Evolutionary conservation across 2,797 vertebrate genomes (phyloP).

Genomic region (Siniperca scherzeri): DNA sequence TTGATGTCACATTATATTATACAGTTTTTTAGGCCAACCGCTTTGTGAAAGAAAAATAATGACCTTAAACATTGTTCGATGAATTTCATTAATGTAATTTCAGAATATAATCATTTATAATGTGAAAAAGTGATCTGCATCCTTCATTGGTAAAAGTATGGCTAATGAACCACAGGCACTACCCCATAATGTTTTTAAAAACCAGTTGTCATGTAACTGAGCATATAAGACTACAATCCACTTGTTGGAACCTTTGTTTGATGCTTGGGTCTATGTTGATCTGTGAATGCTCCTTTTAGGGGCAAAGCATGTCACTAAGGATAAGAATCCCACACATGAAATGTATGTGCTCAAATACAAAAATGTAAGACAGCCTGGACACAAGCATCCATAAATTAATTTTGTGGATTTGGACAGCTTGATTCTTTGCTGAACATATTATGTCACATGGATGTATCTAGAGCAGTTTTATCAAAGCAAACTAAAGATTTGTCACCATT

Average conservation of each 20-base stretch:
- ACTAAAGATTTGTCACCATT: slow-evolving; percentile 51
- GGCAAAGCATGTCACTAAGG: slow-evolving; percentile 1
- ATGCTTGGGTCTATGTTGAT: slow-evolving; percentile 38
- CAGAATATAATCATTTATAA: slow-evolving; percentile 38
- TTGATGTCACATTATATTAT: neutral
- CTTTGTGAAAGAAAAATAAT: slow-evolving; percentile 12
- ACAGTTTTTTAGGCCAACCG: neutral
- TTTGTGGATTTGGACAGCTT: slow-evolving; percentile 30
- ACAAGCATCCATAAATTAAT: slow-evolving; percentile 18
- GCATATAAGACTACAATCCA: slow-evolving; percentile 1
- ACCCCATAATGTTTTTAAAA: slow-evolving; percentile 13
- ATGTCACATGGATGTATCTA: slow-evolving; percentile 34
- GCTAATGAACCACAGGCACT: slow-evolving; percentile 17
- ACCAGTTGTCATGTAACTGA: slow-evolving; percentile 4
- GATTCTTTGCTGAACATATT: slow-evolving; percentile 55
- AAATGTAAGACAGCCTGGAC: slow-evolving; percentile 10
- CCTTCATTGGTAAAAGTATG: slow-evolving; percentile 17
- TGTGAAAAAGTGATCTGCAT: slow-evolving; percentile 21
- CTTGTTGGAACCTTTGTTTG: slow-evolving; percentile 25
- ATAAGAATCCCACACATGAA: slow-evolving; percentile 16
- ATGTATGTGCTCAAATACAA: slow-evolving; percentile 20
- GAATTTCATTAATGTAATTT: slow-evolving; percentile 8
- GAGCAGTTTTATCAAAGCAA: slow-evolving; percentile 53
- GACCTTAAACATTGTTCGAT: slow-evolving; percentile 16
- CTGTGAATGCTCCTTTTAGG: slow-evolving; percentile 30